Conservation (phyloP, 2,797 vertebrate genomes). For the Balearica regulorum region DNA sequence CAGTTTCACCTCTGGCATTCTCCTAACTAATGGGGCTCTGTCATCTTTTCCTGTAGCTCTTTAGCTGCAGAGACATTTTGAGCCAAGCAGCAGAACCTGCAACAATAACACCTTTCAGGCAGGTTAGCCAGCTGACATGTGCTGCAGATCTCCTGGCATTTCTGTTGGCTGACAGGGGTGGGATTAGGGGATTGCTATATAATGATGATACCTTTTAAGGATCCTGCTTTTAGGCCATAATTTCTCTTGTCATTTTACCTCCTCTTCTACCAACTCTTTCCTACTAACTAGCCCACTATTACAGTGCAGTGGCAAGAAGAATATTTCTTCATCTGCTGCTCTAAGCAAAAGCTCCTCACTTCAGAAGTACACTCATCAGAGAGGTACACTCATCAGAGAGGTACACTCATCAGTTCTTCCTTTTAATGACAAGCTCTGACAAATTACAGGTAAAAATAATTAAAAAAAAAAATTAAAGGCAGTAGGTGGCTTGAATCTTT, state of each 20-base stretch:
- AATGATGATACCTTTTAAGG: conserved; percentile 37
- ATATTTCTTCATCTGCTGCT: conserved; percentile 18
- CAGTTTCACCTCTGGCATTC: conserved; percentile 36
- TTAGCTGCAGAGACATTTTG: conserved; percentile 31
- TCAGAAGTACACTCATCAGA: neutral
- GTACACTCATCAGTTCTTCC: neutral
- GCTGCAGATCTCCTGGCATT: conserved; percentile 21
- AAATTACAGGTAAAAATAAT: conserved; percentile 55
- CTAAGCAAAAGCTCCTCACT: conserved; percentile 16
- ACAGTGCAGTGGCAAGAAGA: neutral
- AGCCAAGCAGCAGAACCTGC: conserved; percentile 32
- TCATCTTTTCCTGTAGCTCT: conserved; percentile 40
- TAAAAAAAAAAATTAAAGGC: conserved; percentile 22
- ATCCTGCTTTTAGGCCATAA: conserved; percentile 39
- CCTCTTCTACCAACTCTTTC: conserved; percentile 6
- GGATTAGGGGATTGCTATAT: conserved; percentile 21
- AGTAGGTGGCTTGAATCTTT: conserved; percentile 31
- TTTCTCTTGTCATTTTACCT: conserved; percentile 58
- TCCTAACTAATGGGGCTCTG: conserved; percentile 30
- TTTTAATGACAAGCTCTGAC: conserved; percentile 37
- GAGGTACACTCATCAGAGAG: neutral
- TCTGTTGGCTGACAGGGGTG: neutral
- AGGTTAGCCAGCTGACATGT: conserved; percentile 29
- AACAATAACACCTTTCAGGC: conserved; percentile 45
- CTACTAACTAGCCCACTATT: neutral